Evolutionary conservation across 1,140 invertebrate genomes (phyloP).

Genomic region (Panulirus ornatus): DNA sequence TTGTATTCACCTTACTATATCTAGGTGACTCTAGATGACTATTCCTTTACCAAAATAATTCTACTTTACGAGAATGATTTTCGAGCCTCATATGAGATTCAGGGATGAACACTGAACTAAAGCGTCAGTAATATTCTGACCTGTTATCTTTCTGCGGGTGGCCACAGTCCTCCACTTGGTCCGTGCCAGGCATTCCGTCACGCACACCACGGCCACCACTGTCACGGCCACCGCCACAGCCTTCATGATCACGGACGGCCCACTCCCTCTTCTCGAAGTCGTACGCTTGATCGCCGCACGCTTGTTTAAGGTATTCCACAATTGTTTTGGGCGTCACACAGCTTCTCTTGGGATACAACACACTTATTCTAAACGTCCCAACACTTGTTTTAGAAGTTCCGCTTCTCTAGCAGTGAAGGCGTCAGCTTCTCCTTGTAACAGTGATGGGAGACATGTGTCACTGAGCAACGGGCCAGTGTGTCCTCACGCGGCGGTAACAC

Average conservation of each 20-base stretch:
- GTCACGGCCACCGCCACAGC: neutral
- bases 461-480: no score
- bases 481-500: no score
- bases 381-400: neutral
- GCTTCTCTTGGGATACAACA: no score
- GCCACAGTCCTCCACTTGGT: neutral
- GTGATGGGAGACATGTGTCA: no score
- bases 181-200: neutral
- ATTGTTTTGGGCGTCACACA: no score
- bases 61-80: neutral
- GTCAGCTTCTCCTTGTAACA: neutral
- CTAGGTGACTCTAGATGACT: neutral
- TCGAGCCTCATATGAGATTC: neutral
- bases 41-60: neutral
- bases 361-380: no score
- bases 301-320: neutral
- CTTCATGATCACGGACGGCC: neutral
- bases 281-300: neutral
- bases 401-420: neutral
- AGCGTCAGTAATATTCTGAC: no score
- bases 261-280: neutral
- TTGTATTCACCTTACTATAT: no score
- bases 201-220: neutral
- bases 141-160: neutral
- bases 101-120: no score